Evolutionary conservation across 35 echinoderm and acorn worm genomes (phyloP), one percentile per base, ranked within the genome.

Genomic region (Apostichopus californicus): DNA sequence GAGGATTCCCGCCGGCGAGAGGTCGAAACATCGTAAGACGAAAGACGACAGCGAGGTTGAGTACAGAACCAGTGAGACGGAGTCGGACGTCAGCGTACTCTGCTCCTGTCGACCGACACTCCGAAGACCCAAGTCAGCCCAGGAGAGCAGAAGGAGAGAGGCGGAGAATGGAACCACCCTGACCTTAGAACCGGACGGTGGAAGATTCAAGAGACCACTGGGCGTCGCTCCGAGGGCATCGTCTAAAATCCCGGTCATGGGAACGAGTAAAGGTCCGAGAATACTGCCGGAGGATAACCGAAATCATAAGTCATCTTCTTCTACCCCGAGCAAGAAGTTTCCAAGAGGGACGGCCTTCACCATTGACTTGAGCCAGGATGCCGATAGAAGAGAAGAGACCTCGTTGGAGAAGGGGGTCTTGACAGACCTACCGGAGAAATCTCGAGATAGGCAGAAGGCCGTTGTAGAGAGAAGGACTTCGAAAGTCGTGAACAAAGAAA

Each of bases 1-100:
- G 14, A 54, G 64, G 56, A 54, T 9, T 1, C 57, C 61, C 9
- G 5, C 25, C 4, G 83, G 21, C 3, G 56, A 57, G 5, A 59
- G 58, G 2, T 3, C 8, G 13, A 23, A 71, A 52, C 6, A 9
- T 23, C 55, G 56, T 12, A 18, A 25, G 18, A 52, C 87, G 79
- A 94, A 92, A 78, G 95, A 97, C 83, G 95, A 97, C 87, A 92
- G 92, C 71, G 80, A 92, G 5, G 90, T 97, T 5, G 81, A 93
- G 6, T 96, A 94, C 65, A 92, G 83, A 26, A 95, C 88, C 24
- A 97, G 95, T 77, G 95, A 96, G 78, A 63, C 89, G 23, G 58
- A 77, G 58, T 97, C 95, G 0, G 95, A 97, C 13, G 57, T 66
- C 3, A 97, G 93, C 24, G 91, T 94, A 14, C 93, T 94, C 12